Evolutionary conservation across 2,113 vertebrate species (phyloP).

Genomic region (Sebastes fasciatus): DNA sequence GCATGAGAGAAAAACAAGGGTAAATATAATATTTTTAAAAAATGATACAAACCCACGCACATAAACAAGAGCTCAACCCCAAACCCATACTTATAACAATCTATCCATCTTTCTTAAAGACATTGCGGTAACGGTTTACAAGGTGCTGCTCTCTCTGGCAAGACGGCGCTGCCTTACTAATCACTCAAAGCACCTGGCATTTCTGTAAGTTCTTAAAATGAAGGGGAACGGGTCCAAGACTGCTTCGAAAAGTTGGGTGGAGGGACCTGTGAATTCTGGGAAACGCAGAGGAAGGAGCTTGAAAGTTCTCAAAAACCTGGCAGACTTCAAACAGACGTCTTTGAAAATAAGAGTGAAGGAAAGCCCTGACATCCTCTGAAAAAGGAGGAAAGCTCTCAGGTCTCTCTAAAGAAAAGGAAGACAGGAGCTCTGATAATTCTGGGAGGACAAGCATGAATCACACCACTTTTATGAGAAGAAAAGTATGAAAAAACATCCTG

Average conservation of each 20-base stretch:
- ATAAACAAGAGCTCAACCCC: background rate
- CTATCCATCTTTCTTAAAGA: background rate
- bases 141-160: slow-evolving; percentile 8
- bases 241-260: background rate
- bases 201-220: slow-evolving; percentile 8
- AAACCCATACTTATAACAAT: background rate
- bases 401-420: background rate
- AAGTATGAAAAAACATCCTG: slow-evolving; percentile 13
- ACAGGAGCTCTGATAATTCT: background rate
- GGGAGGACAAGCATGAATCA: background rate
- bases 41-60: background rate
- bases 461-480: background rate
- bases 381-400: background rate
- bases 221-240: slow-evolving; percentile 13
- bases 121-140: background rate
- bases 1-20: background rate
- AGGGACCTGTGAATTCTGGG: slow-evolving; percentile 19
- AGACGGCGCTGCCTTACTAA: background rate
- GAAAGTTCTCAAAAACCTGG: slow-evolving; percentile 2
- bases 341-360: slow-evolving; percentile 11
- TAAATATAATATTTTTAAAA: background rate
- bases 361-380: slow-evolving; percentile 5
- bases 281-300: background rate
- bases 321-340: background rate
- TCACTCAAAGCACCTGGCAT: background rate